These are phyloP conservation scores for Mercenaria mercenaria DNA, from an alignment of 1,140 invertebrate species.

Conservation along the genomic window DNA sequence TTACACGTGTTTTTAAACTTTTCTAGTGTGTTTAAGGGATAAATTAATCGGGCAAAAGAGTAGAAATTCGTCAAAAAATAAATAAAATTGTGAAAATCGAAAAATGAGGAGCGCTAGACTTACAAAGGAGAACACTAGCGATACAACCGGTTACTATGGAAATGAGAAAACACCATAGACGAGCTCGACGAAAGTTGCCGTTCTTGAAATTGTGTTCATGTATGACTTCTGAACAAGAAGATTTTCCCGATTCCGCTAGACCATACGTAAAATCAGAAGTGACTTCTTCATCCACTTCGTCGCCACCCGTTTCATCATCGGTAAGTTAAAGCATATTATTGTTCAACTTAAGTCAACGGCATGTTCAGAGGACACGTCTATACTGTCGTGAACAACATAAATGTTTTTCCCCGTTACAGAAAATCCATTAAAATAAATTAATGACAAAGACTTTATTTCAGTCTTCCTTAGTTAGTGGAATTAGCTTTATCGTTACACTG, in stretches of 20 bases:
- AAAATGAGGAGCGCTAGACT: conserved; percentile 14
- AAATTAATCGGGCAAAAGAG: too few species aligned
- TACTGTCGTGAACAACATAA: too few species aligned
- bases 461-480: too few species aligned
- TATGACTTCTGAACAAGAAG: conserved; percentile 70
- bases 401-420: too few species aligned
- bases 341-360: neutral
- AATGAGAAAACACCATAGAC: conserved; percentile 71
- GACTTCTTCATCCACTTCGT: conserved; percentile 15
- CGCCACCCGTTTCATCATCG: conserved; percentile 20
- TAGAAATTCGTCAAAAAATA: too few species aligned
- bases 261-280: conserved; percentile 63
- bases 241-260: conserved; percentile 69
- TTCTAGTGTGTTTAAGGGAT: too few species aligned
- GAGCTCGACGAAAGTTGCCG: conserved; percentile 72
- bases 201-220: conserved; percentile 79
- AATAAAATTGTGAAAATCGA: neutral
- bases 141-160: conserved; percentile 47
- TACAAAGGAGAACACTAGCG: neutral
- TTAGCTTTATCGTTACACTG: too few species aligned
- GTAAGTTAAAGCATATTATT: too few species aligned
- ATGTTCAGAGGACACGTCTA: neutral
- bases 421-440: too few species aligned
- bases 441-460: too few species aligned
- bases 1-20: too few species aligned